A percentile compares a stretch with the other conserved stretches of the same genome.
These are phyloP conservation scores for Pleuronectes platessa DNA, from an alignment of 2,113 vertebrate species.

Conservation along the genomic window DNA sequence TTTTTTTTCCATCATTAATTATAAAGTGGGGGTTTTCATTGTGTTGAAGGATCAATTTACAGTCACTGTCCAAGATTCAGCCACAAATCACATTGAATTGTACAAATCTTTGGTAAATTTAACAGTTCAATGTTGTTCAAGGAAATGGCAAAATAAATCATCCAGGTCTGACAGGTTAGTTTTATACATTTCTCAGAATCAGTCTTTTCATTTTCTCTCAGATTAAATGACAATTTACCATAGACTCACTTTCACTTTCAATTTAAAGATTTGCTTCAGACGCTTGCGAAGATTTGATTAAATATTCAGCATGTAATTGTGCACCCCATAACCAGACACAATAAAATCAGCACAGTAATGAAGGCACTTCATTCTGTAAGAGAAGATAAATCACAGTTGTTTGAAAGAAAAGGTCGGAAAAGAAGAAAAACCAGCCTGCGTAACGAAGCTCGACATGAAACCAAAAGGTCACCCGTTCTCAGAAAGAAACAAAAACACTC, in stretches of 20 bases:
- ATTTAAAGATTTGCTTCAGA: constrained; percentile 80
- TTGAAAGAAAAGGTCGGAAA: constrained; percentile 83
- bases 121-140: constrained; percentile 56
- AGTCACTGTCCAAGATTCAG: constrained; percentile 55
- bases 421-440: constrained; percentile 81
- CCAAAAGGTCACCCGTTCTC: constrained; percentile 41
- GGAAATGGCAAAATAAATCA: constrained; percentile 47
- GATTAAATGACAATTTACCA: constrained; percentile 78
- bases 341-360: constrained; percentile 87
- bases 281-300: constrained; percentile 86
- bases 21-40: constrained; percentile 39
- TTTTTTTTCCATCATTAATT: constrained; percentile 38
- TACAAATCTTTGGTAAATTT: constrained; percentile 65
- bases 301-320: constrained; percentile 90
- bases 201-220: constrained; percentile 40
- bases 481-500: constrained; percentile 30
- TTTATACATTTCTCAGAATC: constrained; percentile 63
- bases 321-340: constrained; percentile 85
- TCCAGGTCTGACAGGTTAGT: constrained; percentile 40
- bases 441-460: constrained; percentile 70
- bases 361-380: constrained; percentile 97
- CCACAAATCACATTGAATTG: constrained; percentile 61
- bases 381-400: constrained; percentile 89
- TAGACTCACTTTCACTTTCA: constrained; percentile 75
- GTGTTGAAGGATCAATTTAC: constrained; percentile 59